Evolutionary conservation across 2,888 invertebrate species (phyloP), one percentile per base, ranked within the genome.

Genomic region (Drosophila austrosaltans): DNA sequence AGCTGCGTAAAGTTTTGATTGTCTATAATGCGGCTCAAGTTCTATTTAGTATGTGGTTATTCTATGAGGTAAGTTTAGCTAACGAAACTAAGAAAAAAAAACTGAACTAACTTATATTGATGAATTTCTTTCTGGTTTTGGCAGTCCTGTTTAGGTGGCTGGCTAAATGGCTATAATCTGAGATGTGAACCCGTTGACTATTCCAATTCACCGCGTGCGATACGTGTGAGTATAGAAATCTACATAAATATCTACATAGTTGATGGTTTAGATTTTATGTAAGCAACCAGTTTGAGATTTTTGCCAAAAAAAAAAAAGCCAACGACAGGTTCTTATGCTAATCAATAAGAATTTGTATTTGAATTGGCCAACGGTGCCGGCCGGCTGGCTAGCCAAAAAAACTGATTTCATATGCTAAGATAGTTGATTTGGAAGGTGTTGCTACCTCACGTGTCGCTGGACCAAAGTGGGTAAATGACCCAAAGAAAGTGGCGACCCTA

Each of bases 101-200:
- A 53, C 53, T 16, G 62, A 25, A 53, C 54, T 66, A 25, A 53
- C 54, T 66, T 65, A 40, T 69, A 22, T 53, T 48, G 30, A 53
- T 42, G 63, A 60, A 63, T 66, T 63, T 57, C 12, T 20, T 39
- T 60, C 10, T 22, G 36, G 58, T 76, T 69, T 72, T 69, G 16
- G 16, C 92, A 94, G 94, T 93, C 93, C 77, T 92, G 93, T 77
- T 88, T 93, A 63, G 92, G 93, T 10, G 96, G 96, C 39, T 97
- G 97, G 96, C 93, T 95, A 65, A 94, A 93, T 63, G 94, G 94
- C 16, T 97, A 97, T 91, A 96, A 94, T 85, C 93, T 95, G 67
- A 94, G 94, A 81, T 97, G 97, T 91, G 95, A 97, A 90, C 96
- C 96, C 7, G 96, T 97, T 22, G 96, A 97, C 91, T 97, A 96